These are phyloP conservation scores for Squalus acanthias DNA, from an alignment of 2,797 vertebrate genomes.

Conservation along the genomic window DNA sequence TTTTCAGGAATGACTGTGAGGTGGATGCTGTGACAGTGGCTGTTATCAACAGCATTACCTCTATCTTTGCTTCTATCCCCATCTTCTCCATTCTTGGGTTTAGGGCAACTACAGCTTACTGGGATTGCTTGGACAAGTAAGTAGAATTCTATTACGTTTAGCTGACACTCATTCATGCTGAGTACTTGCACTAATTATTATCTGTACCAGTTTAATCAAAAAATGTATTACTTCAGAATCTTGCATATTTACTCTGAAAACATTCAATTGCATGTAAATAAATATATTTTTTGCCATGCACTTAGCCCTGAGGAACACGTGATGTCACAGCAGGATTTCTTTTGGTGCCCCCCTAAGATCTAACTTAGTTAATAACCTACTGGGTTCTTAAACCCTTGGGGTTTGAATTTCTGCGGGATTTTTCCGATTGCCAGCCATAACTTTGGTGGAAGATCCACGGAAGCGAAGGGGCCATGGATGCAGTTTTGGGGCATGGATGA, in stretches of 20 bases:
- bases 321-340: neutral
- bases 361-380: neutral
- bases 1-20: slow-evolving; percentile 78
- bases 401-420: neutral
- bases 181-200: neutral
- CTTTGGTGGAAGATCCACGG: neutral
- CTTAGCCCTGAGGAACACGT: neutral
- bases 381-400: neutral
- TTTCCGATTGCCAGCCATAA: neutral
- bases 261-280: neutral
- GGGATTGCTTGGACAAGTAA: slow-evolving; percentile 66
- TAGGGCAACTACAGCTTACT: slow-evolving; percentile 68
- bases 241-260: too few species aligned
- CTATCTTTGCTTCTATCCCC: slow-evolving; percentile 76
- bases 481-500: neutral
- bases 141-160: slow-evolving; percentile 39
- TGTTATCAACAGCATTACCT: slow-evolving; percentile 79
- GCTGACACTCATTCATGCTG: neutral
- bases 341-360: neutral
- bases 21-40: slow-evolving; percentile 75
- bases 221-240: neutral
- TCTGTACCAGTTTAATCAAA: neutral
- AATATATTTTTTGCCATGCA: neutral
- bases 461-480: neutral
- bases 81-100: slow-evolving; percentile 86